Percentiles rank a stretch among this genome's conserved stretches.
Evolutionary conservation across 1,140 invertebrate genomes (phyloP).

Genomic region (Eriocheir sinensis): DNA sequence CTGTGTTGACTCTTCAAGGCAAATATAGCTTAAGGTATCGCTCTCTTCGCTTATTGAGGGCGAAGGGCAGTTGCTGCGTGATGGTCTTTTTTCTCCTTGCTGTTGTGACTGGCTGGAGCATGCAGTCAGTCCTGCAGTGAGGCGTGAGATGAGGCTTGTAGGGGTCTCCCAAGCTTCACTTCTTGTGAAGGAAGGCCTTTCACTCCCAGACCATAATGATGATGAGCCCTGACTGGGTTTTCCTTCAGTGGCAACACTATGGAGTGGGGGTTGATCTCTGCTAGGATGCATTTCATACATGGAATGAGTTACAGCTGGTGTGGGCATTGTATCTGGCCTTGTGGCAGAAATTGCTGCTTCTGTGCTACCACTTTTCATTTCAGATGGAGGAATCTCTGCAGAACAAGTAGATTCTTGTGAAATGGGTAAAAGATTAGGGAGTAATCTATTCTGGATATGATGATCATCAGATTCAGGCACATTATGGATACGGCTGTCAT

Average conservation of each 20-base stretch:
- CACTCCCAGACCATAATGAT: background rate
- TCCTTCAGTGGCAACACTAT: background rate
- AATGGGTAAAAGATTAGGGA: conserved; percentile 47
- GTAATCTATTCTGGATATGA: conserved; percentile 30
- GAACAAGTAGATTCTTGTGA: conserved; percentile 25
- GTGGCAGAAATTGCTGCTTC: background rate
- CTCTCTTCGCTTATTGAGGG: conserved; percentile 67
- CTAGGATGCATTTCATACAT: background rate
- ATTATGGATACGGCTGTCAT: background rate
- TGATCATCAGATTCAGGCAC: background rate
- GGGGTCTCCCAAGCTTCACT: conserved; percentile 58
- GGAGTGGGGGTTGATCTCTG: background rate
- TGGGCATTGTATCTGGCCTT: conserved; percentile 7
- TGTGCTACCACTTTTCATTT: conserved; percentile 18
- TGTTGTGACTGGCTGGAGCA: conserved; percentile 45
- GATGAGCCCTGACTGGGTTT: background rate
- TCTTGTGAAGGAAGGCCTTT: background rate
- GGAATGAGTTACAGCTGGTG: background rate
- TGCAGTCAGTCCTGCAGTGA: conserved; percentile 65
- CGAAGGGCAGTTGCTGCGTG: conserved; percentile 48
- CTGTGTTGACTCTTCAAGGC: conserved; percentile 56
- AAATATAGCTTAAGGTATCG: conserved; percentile 52
- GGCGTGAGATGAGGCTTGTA: conserved; percentile 69
- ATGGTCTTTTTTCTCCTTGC: conserved; percentile 13
- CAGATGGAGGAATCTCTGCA: background rate